Evolutionary conservation across 2,888 invertebrate genomes (phyloP), one percentile per base, ranked within the genome.

Genomic region (Lottia gigantea): DNA sequence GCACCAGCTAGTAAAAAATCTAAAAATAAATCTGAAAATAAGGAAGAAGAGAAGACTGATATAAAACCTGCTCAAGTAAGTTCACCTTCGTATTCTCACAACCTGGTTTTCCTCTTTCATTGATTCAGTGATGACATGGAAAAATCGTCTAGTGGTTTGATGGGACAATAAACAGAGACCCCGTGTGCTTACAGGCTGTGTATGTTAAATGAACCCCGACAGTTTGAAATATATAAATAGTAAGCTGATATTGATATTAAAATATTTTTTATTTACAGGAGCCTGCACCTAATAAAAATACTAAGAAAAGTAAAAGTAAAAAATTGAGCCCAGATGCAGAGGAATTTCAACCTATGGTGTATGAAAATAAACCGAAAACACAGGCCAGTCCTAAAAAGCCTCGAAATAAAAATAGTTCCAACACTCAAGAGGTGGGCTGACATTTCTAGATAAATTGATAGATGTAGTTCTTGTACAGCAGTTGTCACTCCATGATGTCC

Each of bases 231-330:
- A n/a, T n/a, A n/a, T n/a, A n/a, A n/a, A n/a, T n/a, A n/a, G n/a
- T n/a, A n/a, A n/a, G n/a, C n/a, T n/a, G n/a, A n/a, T n/a, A n/a
- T n/a, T n/a, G n/a, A n/a, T n/a, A n/a, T n/a, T 40, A 40, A 8
- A 4, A 40, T 40, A 40, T 40, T 6, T 40, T 11, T 6, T 31
- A 31, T 31, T 31, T 31, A 45, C 70, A 71, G 66, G 70, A 71
- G 46, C 25, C 45, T 46, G 66, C 62, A 46, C 62, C 65, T 62
- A 62, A n/a, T 19, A 62, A 31, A 62, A 71, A 71, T 62, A 66
- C 49, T 47, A 71, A 66, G 25, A 71, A 71, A 66, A 62, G 46
- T 23, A 65, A 70, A 40, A 61, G 64, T 55, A 70, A 70, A 70
- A 65, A 68, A 26, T 46, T 19, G 23, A 63, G 63, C 12, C 45